phyloP scores from a whole-genome alignment of 1,140 invertebrate genomes.

The Halictus rubicundus region DNA sequence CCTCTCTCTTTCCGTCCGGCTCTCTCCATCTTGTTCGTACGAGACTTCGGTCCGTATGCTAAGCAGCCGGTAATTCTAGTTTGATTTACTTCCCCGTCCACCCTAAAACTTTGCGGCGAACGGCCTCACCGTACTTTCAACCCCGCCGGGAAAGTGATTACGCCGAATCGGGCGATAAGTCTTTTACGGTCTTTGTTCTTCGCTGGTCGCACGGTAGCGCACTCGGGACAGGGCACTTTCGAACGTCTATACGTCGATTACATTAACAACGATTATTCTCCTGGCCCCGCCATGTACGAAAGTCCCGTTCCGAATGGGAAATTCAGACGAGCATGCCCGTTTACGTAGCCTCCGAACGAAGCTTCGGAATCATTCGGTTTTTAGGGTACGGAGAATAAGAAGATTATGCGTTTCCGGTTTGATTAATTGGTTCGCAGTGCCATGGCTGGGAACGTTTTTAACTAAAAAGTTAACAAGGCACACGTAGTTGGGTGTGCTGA shows the following conservation, averaged over 20 bases:
- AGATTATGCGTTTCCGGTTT: too few species aligned
- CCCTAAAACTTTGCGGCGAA: slow-evolving; percentile 52
- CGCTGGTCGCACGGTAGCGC: slow-evolving; percentile 21
- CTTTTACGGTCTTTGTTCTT: slow-evolving; percentile 55
- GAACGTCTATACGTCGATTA: neutral
- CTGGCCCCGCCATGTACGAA: too few species aligned
- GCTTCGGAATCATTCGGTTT: too few species aligned
- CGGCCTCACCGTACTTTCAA: slow-evolving; percentile 35
- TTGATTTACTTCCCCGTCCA: slow-evolving; percentile 70
- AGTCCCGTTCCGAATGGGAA: too few species aligned
- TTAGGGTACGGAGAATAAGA: too few species aligned
- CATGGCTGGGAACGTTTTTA: too few species aligned
- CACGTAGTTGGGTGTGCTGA: too few species aligned
- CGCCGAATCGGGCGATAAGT: slow-evolving; percentile 59
- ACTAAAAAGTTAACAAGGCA: too few species aligned
- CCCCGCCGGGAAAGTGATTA: slow-evolving; percentile 63
- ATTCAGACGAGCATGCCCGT: too few species aligned
- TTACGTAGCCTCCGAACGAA: too few species aligned
- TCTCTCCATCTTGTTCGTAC: slow-evolving; percentile 46
- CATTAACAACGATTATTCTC: too few species aligned
- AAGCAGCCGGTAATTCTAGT: slow-evolving; percentile 73
- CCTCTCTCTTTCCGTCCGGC: neutral
- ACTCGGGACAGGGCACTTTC: neutral
- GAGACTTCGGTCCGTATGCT: slow-evolving; percentile 69
- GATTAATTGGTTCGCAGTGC: too few species aligned